Evolutionary conservation across 1,140 invertebrate species (phyloP).

Genomic region (Pseudomyrmex dendroicus): DNA sequence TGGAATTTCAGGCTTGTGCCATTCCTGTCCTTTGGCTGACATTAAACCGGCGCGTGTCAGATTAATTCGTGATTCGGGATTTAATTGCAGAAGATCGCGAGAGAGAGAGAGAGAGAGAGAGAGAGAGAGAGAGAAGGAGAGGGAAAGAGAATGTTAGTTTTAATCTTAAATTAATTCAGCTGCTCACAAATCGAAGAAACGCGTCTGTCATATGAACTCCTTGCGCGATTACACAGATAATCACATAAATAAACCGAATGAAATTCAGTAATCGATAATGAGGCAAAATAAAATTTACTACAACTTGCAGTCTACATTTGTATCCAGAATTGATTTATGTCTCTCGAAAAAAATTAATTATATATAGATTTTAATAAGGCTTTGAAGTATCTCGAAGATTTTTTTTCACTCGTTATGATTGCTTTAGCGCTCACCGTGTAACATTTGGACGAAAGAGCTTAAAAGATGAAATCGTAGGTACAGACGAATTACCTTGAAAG

Average conservation of each 20-base stretch:
- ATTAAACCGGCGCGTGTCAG: slow-evolving; percentile 39
- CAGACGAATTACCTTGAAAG: slow-evolving; percentile 42
- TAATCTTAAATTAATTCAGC: slow-evolving; percentile 52
- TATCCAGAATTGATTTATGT: neutral
- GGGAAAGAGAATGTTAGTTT: slow-evolving; percentile 29
- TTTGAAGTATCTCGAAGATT: neutral
- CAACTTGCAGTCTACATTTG: neutral
- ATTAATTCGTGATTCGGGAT: slow-evolving; percentile 62
- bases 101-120: no score
- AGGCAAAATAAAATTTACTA: neutral
- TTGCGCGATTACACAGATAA: neutral
- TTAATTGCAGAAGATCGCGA: slow-evolving; percentile 31
- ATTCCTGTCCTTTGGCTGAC: slow-evolving; percentile 42
- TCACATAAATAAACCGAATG: neutral
- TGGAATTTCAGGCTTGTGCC: slow-evolving; percentile 46
- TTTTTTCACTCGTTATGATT: slow-evolving; percentile 10
- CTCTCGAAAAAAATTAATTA: neutral
- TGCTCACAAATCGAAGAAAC: slow-evolving; percentile 8
- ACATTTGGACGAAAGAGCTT: slow-evolving; percentile 46
- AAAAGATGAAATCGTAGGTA: slow-evolving; percentile 48
- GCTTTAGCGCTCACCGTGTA: slow-evolving; percentile 29
- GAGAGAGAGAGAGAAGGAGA: neutral
- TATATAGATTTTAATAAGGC: neutral
- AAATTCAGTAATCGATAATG: slow-evolving; percentile 2
- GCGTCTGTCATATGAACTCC: slow-evolving; percentile 17